These are phyloP conservation scores for Parnassius smintheus DNA, from an alignment of 2,888 invertebrate genomes.

Conservation along the genomic window DNA sequence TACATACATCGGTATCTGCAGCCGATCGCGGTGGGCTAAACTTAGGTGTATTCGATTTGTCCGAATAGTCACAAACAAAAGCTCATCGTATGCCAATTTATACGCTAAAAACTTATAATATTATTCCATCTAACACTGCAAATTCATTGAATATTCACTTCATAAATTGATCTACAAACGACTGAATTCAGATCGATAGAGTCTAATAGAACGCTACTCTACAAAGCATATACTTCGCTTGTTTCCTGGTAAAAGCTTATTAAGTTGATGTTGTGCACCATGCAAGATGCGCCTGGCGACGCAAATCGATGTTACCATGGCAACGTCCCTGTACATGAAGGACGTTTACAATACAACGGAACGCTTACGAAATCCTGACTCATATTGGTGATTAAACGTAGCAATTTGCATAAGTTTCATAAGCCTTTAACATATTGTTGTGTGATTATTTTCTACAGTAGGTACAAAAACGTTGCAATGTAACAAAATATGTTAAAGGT, in stretches of 20 bases:
- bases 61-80: too few species aligned
- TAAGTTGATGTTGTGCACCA: constrained; percentile 58
- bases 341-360: constrained; percentile 30
- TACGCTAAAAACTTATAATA: not conserved
- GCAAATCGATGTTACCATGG: constrained; percentile 72
- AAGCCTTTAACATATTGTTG: constrained; percentile 1
- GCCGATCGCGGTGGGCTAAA: too few species aligned
- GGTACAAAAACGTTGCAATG: not conserved
- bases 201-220: constrained; percentile 13
- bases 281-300: constrained; percentile 68
- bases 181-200: constrained; percentile 19
- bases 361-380: constrained; percentile 16
- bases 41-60: too few species aligned
- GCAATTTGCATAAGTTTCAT: constrained; percentile 10
- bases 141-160: constrained; percentile 18
- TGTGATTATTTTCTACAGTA: constrained; percentile 2
- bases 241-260: constrained; percentile 45
- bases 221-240: constrained; percentile 12
- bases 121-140: constrained; percentile 1
- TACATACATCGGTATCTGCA: too few species aligned
- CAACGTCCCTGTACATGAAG: constrained; percentile 49
- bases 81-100: too few species aligned
- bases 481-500: too few species aligned
- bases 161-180: constrained; percentile 14
- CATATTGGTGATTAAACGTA: constrained; percentile 5